Conservation (phyloP, 2,113 vertebrate species). For the Setophaga coronata region DNA sequence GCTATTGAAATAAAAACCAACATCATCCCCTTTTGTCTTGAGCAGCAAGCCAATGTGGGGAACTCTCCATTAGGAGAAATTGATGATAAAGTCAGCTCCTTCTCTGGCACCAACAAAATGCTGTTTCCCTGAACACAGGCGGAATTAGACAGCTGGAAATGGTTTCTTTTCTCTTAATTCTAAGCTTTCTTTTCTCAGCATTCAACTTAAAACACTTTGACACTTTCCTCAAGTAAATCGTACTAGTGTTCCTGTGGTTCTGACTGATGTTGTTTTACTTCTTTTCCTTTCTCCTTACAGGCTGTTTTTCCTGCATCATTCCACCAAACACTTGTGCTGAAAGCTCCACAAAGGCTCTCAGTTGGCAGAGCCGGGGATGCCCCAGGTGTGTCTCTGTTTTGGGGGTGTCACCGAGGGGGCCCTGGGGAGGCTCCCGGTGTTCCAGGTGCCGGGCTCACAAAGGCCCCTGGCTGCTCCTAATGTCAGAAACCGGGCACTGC, state of each 20-base stretch:
- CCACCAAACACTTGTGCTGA: neutral
- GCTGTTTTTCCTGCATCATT: neutral
- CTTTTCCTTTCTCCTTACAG: neutral
- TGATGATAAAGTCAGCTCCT: neutral
- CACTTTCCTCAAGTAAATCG: neutral
- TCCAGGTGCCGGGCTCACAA: neutral
- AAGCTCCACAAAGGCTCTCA: neutral
- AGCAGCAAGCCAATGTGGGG: neutral
- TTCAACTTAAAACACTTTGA: neutral
- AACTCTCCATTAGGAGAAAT: neutral
- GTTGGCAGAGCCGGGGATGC: neutral
- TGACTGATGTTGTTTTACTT: neutral
- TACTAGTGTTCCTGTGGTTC: neutral
- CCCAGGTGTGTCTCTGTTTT: neutral
- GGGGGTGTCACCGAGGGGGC: neutral
- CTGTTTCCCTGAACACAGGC: neutral
- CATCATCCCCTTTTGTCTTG: neutral
- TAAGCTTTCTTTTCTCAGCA: neutral
- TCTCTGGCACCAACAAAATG: neutral
- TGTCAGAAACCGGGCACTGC: neutral
- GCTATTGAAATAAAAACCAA: neutral
- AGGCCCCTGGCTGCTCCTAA: no score
- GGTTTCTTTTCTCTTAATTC: neutral
- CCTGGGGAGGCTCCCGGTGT: neutral
- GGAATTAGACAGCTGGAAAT: constrained; percentile 17